Evolutionary conservation across 2,797 vertebrate species (phyloP), one percentile per base, ranked within the genome.

Genomic region (Chloroceryle amazona): DNA sequence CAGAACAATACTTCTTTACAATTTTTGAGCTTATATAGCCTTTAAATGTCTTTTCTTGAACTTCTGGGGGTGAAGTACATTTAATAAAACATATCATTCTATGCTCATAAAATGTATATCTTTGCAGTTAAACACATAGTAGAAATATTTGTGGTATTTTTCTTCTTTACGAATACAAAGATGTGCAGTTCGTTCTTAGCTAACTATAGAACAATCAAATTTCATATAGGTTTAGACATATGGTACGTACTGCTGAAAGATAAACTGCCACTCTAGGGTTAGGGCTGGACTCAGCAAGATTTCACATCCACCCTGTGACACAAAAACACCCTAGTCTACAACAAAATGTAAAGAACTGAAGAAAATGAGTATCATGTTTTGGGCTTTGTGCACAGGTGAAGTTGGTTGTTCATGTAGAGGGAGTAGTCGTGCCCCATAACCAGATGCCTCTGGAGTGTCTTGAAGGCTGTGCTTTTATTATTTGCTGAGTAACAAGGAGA

Each of bases 1-100:
- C 70, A 84, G 51, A 89, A 90, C 85, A 92, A 78, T 52, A 73
- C 37, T 93, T 92, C 76, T 41, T 89, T 42, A 62, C 23, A 71
- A 17, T 58, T 73, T 54, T 39, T 37, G 33, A 67, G 35, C 57
- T 71, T 55, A 82, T 13, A 46, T 55, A 70, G 39, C 51, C 35
- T 70, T 73, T 33, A 28, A 58, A n/a, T 54, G 72, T 46, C 17
- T 65, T 68, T 9, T 46, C 62, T 68, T 76, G 29, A 17, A 63
- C 26, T 92, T 92, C 51, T 73, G 60, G 28, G 15, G 80, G 12
- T 74, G 95, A 79, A 93, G 63, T 85, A 71, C 16, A 89, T 80
- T 96, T 93, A 94, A 91, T 83, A 90, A 74, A 51, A 51, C 20
- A 29, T 42, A 41, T 14, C 42, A 41, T 29, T 21, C 18, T 29